Conservation (phyloP, 2,113 vertebrate species). For the Sinocyclocheilus anshuiensis region DNA sequence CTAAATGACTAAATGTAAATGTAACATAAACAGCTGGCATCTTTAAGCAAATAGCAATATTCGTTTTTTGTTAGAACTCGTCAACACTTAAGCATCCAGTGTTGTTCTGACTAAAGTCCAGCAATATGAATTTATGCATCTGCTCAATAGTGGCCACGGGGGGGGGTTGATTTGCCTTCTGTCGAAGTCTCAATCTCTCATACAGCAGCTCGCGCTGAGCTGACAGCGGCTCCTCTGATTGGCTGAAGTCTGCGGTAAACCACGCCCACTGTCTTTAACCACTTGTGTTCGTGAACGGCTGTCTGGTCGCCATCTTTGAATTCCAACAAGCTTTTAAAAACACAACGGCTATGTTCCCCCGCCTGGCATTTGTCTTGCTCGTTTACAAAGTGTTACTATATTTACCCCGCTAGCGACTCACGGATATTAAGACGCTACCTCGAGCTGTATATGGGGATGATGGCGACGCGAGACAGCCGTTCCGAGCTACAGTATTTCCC, state of each 20-base stretch:
- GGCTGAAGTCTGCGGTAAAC: constrained; percentile 33
- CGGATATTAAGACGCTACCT: background rate
- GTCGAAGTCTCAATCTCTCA: constrained; percentile 22
- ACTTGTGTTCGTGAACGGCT: constrained; percentile 54
- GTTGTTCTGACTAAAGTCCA: constrained; percentile 1
- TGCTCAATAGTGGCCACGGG: background rate
- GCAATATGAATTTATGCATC: background rate
- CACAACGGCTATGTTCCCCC: background rate
- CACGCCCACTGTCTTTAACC: constrained; percentile 65
- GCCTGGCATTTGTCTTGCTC: background rate
- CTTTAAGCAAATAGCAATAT: background rate
- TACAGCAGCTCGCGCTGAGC: constrained; percentile 1
- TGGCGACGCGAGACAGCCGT: constrained; percentile 20
- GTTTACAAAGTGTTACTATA: constrained; percentile 16
- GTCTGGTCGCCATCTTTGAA: constrained; percentile 46
- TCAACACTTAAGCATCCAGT: background rate
- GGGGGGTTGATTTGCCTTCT: constrained; percentile 42
- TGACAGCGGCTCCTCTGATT: constrained; percentile 38
- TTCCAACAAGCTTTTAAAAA: constrained; percentile 42
- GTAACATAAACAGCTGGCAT: background rate
- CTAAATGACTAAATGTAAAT: too few relatives aligned
- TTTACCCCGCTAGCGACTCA: constrained; percentile 31
- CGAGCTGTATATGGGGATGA: constrained; percentile 3
- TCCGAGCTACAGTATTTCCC: constrained; percentile 4
- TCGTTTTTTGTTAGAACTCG: background rate